These are phyloP conservation scores for Boleophthalmus pectinirostris DNA, from an alignment of 2,113 vertebrate species.

Conservation along the genomic window DNA sequence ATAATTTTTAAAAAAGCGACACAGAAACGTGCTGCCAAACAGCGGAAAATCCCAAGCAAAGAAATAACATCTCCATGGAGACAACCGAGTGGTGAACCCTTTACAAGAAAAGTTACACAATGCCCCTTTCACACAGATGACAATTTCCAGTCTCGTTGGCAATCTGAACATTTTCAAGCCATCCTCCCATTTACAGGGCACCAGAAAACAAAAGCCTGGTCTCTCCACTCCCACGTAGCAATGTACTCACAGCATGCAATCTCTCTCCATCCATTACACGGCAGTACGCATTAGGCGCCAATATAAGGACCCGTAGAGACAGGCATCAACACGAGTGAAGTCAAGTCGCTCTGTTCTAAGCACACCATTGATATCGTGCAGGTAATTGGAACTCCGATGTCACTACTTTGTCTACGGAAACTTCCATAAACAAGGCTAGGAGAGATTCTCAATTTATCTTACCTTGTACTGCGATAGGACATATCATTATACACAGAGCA, in stretches of 20 bases:
- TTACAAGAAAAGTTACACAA: too few relatives aligned
- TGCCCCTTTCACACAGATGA: background rate
- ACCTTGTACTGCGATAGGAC: constrained; percentile 66
- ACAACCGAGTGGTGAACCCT: too few relatives aligned
- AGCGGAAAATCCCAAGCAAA: too few relatives aligned
- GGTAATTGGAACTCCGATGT: constrained; percentile 71
- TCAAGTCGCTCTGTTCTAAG: constrained; percentile 60
- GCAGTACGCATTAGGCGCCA: constrained; percentile 45
- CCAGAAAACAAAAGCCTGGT: constrained; percentile 15
- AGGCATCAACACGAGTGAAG: constrained; percentile 61
- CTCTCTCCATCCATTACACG: constrained; percentile 47
- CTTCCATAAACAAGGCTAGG: constrained; percentile 66
- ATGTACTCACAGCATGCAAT: constrained; percentile 36
- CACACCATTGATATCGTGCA: constrained; percentile 69
- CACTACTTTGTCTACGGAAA: constrained; percentile 61
- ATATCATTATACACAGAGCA: constrained; percentile 61
- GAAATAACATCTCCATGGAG: background rate
- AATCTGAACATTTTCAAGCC: background rate
- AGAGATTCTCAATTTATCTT: constrained; percentile 71
- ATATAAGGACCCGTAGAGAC: constrained; percentile 59
- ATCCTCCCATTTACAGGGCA: background rate
- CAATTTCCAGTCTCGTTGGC: background rate
- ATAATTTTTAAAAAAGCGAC: too few relatives aligned
- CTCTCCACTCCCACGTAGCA: constrained; percentile 26
- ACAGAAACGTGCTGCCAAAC: too few relatives aligned